Percentiles rank a stretch among this genome's conserved stretches.
Conservation (phyloP, 2,113 vertebrate genomes). For the Tor tambroides region DNA sequence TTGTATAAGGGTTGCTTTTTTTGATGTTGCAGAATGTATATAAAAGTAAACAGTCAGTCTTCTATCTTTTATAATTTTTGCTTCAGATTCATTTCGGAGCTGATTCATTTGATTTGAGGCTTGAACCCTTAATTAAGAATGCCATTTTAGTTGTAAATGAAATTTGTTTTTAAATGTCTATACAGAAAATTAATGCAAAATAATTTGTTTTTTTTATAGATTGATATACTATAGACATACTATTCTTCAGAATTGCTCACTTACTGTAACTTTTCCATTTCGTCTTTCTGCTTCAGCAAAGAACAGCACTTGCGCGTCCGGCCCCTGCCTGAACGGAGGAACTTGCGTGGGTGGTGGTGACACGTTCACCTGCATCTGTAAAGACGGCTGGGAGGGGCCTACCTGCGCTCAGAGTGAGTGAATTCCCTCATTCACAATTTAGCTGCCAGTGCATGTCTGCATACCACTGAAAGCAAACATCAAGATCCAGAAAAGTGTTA, state of each 20-base stretch:
- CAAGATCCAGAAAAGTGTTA: background rate
- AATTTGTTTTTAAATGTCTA: too few species aligned
- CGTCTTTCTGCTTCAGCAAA: conserved; percentile 75
- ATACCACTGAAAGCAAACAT: background rate
- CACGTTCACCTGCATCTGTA: conserved; percentile 96
- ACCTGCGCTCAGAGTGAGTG: conserved; percentile 91
- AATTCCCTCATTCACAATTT: background rate
- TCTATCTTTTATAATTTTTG: background rate
- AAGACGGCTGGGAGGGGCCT: conserved; percentile 96
- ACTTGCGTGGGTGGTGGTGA: conserved; percentile 95
- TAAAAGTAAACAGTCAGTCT: too few species aligned
- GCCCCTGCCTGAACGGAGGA: conserved; percentile 92
- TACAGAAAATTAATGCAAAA: background rate
- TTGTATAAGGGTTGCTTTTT: background rate
- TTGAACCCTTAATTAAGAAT: background rate
- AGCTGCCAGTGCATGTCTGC: conserved; percentile 18
- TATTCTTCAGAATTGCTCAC: background rate
- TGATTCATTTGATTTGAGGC: background rate
- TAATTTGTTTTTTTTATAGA: background rate
- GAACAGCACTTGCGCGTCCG: conserved; percentile 91
- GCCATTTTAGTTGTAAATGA: background rate
- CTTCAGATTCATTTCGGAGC: background rate
- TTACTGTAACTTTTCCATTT: conserved; percentile 5
- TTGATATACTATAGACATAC: too few species aligned
- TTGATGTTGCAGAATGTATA: background rate